Evolutionary conservation across 2,797 vertebrate species (phyloP).

Genomic region (Crypturellus tataupa): DNA sequence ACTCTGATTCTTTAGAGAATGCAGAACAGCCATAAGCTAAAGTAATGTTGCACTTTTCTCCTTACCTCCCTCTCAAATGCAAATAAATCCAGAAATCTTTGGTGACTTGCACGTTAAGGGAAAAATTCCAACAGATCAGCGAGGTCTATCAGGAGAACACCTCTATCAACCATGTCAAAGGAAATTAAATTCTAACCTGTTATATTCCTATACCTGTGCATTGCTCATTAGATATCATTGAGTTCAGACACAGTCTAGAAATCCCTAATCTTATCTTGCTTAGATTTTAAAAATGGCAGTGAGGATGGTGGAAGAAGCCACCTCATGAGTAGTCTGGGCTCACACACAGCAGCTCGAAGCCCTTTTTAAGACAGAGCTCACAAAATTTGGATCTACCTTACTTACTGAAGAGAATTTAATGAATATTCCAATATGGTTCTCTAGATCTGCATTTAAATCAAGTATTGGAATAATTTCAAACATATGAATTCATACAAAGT

Average conservation of each 20-base stretch:
- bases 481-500: not conserved
- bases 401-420: not conserved
- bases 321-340: accelerated
- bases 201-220: not conserved
- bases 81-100: not conserved
- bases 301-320: not conserved
- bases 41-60: not conserved
- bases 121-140: not conserved
- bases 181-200: not conserved
- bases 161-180: not conserved
- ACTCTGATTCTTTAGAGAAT: not conserved
- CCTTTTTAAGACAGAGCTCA: not conserved
- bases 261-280: not conserved
- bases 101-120: not conserved
- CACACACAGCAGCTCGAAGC: not conserved
- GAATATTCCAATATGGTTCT: not conserved
- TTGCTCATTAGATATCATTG: not conserved
- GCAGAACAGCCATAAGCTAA: not conserved
- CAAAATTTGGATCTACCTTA: not conserved
- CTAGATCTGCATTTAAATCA: not conserved
- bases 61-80: not conserved
- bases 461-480: not conserved
- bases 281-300: not conserved
- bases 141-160: not conserved
- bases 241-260: not conserved